These are phyloP conservation scores for Pipistrellus kuhlii DNA, from an alignment of 2,797 vertebrate species.

Conservation along the genomic window DNA sequence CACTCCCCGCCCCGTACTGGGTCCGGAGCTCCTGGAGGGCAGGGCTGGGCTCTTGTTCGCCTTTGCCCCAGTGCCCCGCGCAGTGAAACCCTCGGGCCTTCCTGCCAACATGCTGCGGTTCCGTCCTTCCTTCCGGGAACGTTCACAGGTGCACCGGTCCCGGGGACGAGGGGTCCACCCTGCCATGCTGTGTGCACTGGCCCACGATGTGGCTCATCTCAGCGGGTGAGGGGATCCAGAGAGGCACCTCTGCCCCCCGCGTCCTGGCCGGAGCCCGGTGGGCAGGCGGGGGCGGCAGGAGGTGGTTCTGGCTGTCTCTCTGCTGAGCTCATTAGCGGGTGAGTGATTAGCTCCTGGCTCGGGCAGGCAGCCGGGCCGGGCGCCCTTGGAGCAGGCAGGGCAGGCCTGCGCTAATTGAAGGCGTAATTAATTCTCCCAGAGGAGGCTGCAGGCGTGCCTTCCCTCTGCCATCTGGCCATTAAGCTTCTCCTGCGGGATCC, in stretches of 20 bases:
- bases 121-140: not conserved
- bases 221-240: not conserved
- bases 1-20: not conserved
- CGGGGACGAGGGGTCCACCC: not conserved
- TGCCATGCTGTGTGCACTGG: not conserved
- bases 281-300: not conserved
- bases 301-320: not conserved
- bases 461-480: conserved; percentile 68
- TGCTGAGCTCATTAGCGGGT: conserved; percentile 20
- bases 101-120: not conserved
- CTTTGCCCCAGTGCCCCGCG: not conserved
- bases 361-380: conserved; percentile 43
- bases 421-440: conserved; percentile 79
- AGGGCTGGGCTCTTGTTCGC: not conserved
- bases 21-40: not conserved
- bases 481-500: conserved; percentile 47
- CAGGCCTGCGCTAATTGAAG: conserved; percentile 73
- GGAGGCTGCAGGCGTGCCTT: conserved; percentile 59
- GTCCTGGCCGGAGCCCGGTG: not conserved
- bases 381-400: not conserved
- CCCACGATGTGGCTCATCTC: not conserved
- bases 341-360: conserved; percentile 74
- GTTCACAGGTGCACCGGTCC: not conserved
- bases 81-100: not conserved
- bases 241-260: accelerated